Percentiles rank a stretch among this genome's conserved stretches.
These are phyloP conservation scores for Phylloscopus trochilus DNA, from an alignment of 2,113 vertebrate genomes.

Conservation along the genomic window DNA sequence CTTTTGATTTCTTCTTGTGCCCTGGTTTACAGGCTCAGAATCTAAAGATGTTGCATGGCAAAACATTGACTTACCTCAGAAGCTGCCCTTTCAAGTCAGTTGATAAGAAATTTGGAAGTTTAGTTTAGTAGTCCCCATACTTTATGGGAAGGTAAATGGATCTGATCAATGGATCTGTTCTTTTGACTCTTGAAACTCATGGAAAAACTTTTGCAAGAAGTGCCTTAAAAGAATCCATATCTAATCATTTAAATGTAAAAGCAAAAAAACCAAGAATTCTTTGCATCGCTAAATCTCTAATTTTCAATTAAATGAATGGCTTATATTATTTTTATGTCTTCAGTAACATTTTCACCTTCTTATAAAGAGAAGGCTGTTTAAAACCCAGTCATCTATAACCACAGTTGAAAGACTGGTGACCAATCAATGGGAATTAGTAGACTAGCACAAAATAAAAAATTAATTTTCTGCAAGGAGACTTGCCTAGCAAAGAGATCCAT, in stretches of 20 bases:
- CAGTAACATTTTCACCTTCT: not conserved
- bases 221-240: accelerated
- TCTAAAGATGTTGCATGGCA: not conserved
- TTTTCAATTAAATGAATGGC: not conserved
- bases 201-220: not conserved
- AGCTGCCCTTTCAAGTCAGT: not conserved
- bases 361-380: not conserved
- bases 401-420: not conserved
- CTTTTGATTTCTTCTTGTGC: not conserved
- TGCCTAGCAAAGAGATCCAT: not conserved
- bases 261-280: not conserved
- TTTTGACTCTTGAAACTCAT: not conserved
- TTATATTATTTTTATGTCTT: not conserved
- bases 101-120: not conserved
- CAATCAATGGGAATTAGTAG: not conserved
- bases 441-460: not conserved
- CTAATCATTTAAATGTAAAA: not conserved
- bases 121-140: not conserved
- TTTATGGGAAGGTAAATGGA: not conserved
- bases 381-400: not conserved
- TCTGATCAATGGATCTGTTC: not conserved
- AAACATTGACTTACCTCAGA: not conserved
- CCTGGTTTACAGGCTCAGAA: not conserved
- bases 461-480: not conserved
- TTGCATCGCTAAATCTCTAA: not conserved